Evolutionary conservation across 2,888 invertebrate genomes (phyloP).

Genomic region (Plagiodera versicolora): DNA sequence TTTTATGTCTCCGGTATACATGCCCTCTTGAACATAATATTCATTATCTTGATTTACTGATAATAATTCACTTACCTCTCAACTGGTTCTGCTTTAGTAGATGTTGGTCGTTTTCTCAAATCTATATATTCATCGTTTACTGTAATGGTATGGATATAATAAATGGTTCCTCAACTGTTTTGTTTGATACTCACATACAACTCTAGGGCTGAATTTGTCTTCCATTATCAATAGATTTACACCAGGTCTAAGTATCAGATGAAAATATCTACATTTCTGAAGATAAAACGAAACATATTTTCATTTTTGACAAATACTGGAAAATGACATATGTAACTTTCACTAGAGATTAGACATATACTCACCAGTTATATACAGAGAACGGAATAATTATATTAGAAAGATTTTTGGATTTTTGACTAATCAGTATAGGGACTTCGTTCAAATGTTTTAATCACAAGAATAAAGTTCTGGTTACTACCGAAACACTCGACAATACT

Average conservation of each 20-base stretch:
- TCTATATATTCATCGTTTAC: constrained; percentile 35
- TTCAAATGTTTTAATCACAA: not conserved
- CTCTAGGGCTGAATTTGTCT: constrained; percentile 21
- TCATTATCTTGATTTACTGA: not conserved
- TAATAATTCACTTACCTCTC: constrained; percentile 15
- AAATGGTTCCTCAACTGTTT: not conserved
- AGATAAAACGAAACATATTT: not conserved
- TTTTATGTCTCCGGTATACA: constrained; percentile 13
- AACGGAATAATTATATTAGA: no score
- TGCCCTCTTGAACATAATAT: constrained; percentile 14
- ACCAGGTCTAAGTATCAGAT: not conserved
- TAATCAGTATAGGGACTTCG: not conserved
- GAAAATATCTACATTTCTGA: not conserved
- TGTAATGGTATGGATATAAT: constrained; percentile 18
- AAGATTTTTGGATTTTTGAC: no score
- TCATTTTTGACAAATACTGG: not conserved
- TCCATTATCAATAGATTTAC: not conserved
- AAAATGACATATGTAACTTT: not conserved
- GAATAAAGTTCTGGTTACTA: not conserved
- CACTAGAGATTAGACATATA: no score
- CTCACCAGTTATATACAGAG: not conserved
- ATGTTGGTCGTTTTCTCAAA: constrained; percentile 24
- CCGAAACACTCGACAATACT: not conserved
- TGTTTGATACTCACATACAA: constrained; percentile 24
- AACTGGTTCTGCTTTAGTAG: constrained; percentile 14